Conservation (phyloP, 2,797 vertebrate species). For the Ceyx erithaca region DNA sequence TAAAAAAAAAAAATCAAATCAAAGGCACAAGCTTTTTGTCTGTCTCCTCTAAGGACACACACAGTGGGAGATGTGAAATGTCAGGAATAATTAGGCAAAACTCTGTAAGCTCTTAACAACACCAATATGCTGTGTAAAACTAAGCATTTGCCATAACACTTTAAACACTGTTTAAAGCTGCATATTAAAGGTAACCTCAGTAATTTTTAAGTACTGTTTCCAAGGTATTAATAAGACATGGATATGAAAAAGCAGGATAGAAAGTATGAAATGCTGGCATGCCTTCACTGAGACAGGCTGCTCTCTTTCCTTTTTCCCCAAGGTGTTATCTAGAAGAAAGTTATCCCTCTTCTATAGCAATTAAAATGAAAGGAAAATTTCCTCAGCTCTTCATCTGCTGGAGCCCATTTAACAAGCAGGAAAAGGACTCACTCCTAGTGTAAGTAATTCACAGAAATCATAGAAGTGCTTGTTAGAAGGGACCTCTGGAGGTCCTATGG, state of each 20-base stretch:
- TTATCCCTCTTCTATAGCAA: not conserved
- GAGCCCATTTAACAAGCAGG: not conserved
- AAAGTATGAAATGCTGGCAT: not conserved
- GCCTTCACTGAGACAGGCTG: not conserved
- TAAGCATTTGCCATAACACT: conserved; percentile 29
- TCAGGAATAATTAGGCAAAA: conserved; percentile 73
- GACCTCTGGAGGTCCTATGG: not conserved
- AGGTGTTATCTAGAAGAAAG: conserved; percentile 4
- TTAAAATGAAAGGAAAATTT: conserved; percentile 25
- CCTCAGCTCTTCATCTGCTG: not conserved
- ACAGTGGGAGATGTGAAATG: conserved; percentile 58
- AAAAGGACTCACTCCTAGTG: not conserved
- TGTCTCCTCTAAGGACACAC: conserved; percentile 37
- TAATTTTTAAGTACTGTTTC: conserved; percentile 11
- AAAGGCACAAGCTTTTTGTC: conserved; percentile 21
- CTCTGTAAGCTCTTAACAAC: conserved; percentile 45
- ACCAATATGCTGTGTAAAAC: conserved; percentile 15
- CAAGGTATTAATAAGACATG: not conserved
- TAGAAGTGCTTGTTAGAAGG: not conserved
- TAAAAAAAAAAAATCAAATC: conserved; percentile 30
- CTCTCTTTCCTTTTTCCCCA: not conserved
- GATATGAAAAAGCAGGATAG: not conserved
- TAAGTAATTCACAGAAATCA: not conserved
- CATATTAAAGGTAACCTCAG: conserved; percentile 7
- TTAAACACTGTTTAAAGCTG: conserved; percentile 47